phyloP scores from a whole-genome alignment of 2,797 vertebrate genomes.

The Molossus alvarezi region DNA sequence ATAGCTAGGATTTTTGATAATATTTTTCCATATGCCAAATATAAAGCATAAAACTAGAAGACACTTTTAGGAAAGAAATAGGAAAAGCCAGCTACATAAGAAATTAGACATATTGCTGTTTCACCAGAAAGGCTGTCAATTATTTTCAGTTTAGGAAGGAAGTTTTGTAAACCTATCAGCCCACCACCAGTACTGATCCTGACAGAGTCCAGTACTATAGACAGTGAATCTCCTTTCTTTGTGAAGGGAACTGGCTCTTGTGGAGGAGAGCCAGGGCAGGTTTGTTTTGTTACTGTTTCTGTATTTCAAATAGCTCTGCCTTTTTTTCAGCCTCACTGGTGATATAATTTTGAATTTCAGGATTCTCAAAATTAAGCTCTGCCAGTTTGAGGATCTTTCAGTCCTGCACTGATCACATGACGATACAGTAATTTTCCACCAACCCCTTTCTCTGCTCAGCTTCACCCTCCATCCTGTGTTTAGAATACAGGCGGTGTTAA shows the following conservation, averaged over 20 bases:
- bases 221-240: not conserved
- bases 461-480: not conserved
- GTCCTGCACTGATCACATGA: not conserved
- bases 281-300: slow-evolving; percentile 2
- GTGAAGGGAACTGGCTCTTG: not conserved
- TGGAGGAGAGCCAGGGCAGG: not conserved
- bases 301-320: slow-evolving; percentile 22
- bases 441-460: not conserved
- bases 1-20: not conserved
- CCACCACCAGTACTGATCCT: not conserved
- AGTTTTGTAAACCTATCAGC: not conserved
- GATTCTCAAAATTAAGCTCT: slow-evolving; percentile 61
- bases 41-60: slow-evolving; percentile 9
- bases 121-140: not conserved
- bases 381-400: slow-evolving; percentile 2
- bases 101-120: not conserved
- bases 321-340: not conserved
- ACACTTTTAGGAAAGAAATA: slow-evolving; percentile 35
- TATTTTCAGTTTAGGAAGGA: slow-evolving; percentile 11
- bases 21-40: not conserved
- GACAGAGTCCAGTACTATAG: not conserved
- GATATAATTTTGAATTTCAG: slow-evolving; percentile 49
- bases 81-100: not conserved
- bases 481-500: slow-evolving; percentile 47
- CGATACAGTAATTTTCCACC: slow-evolving; percentile 49